A percentile compares a stretch with the other conserved stretches of the same genome.
These are phyloP conservation scores for Brachypteracias leptosomus DNA, from an alignment of 2,113 vertebrate species.

Conservation along the genomic window DNA sequence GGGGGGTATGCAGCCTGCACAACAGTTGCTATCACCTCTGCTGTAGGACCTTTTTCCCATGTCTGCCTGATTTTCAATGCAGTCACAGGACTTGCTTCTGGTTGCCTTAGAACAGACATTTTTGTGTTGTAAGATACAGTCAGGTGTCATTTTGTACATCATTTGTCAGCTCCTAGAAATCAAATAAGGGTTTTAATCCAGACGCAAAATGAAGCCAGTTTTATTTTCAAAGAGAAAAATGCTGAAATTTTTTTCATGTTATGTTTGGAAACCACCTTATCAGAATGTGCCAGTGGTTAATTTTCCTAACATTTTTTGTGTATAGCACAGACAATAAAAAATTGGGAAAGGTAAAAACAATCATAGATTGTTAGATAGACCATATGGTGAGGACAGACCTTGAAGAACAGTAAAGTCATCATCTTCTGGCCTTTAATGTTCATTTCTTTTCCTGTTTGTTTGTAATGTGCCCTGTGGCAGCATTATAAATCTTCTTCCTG, in stretches of 20 bases:
- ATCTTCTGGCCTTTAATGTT: slow-evolving; percentile 37
- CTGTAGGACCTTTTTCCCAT: not conserved
- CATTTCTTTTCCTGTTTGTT: slow-evolving; percentile 41
- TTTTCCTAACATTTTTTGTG: slow-evolving; percentile 33
- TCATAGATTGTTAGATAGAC: slow-evolving; percentile 7
- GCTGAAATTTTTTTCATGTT: not conserved
- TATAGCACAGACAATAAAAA: not conserved
- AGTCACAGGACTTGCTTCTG: not conserved
- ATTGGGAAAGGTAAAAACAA: slow-evolving; percentile 29
- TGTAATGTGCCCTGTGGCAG: slow-evolving; percentile 31
- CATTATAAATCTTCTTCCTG: slow-evolving; percentile 37
- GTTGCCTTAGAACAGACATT: not conserved
- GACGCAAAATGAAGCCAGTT: not conserved
- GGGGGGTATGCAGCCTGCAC: not conserved
- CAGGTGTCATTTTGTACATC: not conserved
- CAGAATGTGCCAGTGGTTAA: slow-evolving; percentile 18
- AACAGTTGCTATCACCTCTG: not conserved
- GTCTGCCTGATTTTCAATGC: not conserved
- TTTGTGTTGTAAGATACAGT: not conserved
- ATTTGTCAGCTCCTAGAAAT: not conserved
- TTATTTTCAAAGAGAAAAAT: slow-evolving; percentile 2
- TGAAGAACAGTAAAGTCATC: slow-evolving; percentile 40
- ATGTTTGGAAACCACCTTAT: slow-evolving; percentile 2
- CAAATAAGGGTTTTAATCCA: not conserved
- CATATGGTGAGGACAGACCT: slow-evolving; percentile 52